Base-by-base conservation (phyloP, 2,888 invertebrate species). In the Hemaris fuciformis region DNA sequence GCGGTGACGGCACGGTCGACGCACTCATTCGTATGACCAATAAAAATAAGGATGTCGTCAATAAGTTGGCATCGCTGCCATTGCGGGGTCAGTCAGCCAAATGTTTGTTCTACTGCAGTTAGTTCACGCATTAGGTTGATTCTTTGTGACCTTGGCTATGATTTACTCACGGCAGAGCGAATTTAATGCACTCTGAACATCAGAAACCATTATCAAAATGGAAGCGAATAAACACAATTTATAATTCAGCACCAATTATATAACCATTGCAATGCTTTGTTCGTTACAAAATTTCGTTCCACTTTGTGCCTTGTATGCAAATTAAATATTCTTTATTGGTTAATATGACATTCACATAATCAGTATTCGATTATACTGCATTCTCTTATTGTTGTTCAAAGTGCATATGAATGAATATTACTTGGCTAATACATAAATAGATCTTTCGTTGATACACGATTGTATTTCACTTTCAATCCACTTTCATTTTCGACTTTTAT, bases 41-140 rank as follows among this genome's bases (percentile, higher is more conserved):
- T 91, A 89, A 87, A 91, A 91, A 91, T 89, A 91, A 90, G 91
- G 91, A 91, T 91, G 91, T 88, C 91, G 91, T 91, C 91, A 91
- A 91, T 89, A 83, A 81, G 81, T 90, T 91, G 90, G 91, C 91
- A 89, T 83, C 88, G 81, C 70, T 75, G 65, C 83, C 82, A 81
- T 84, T 74, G 80, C 79, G 81, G 85, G 86, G 87, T 89, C 89
- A 88, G 87, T 87, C 86, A 85, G 75, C 73, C 68, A 67, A 70
- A 75, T 13, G 45, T 48, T 57, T 15, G 45, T 38, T 60, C 31
- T 48, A 48, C 48, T 60, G 59, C 20, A 7, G 53, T 15, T 57
- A 34, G 56, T 53, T 53, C 18, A 31, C 43, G 43, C 57, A 41
- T 57, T 34, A 45, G 34, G 1, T 15, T 34, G 43, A 27, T 27